Evolutionary conservation across 1,140 invertebrate genomes (phyloP).

Genomic region (Antheraea mylitta): DNA sequence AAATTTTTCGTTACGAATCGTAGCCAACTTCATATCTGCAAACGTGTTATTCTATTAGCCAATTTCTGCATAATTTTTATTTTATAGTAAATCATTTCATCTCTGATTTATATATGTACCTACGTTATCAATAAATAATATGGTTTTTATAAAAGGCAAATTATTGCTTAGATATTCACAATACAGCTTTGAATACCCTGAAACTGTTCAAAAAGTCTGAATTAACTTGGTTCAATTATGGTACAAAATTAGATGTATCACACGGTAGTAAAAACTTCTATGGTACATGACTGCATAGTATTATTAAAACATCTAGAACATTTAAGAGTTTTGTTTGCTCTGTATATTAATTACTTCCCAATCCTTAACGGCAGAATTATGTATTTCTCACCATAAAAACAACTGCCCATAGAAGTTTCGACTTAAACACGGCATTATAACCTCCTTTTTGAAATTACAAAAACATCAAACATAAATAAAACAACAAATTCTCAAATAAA

Average conservation of each 20-base stretch:
- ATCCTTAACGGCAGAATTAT: not conserved
- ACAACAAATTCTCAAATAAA: conserved; percentile 39
- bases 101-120: not conserved
- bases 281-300: not conserved
- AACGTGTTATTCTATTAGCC: not conserved
- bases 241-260: conserved; percentile 34
- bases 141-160: conserved; percentile 15
- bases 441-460: not conserved
- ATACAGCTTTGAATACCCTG: conserved; percentile 54
- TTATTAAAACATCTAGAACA: too few species aligned
- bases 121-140: not conserved
- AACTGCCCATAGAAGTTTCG: not conserved
- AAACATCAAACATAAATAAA: conserved; percentile 30
- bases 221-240: conserved; percentile 53
- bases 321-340: too few species aligned
- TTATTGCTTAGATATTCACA: conserved; percentile 66
- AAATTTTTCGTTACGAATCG: not conserved
- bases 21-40: not conserved
- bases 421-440: not conserved
- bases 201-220: conserved; percentile 4
- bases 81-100: not conserved
- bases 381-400: not conserved
- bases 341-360: too few species aligned
- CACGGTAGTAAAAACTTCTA: conserved; percentile 15
- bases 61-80: not conserved